phyloP scores from a whole-genome alignment of 2,888 invertebrate genomes.

The Hyppa rectilinea region DNA sequence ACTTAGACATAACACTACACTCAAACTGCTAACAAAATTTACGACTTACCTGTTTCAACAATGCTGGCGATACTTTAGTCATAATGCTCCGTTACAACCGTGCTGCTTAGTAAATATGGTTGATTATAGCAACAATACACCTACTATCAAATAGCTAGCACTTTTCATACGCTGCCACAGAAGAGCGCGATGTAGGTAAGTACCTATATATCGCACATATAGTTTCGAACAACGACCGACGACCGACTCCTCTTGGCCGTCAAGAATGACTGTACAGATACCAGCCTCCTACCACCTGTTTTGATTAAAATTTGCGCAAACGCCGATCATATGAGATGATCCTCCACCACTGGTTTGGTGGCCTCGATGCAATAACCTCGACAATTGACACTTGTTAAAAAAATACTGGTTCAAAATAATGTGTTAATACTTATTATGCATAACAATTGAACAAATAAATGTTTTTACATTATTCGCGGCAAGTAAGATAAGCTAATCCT shows the following conservation, averaged over 20 bases:
- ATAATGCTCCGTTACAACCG: constrained; percentile 57
- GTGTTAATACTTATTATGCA: background rate
- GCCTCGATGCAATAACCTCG: constrained; percentile 53
- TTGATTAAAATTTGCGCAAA: constrained; percentile 67
- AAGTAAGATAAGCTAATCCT: constrained; percentile 9
- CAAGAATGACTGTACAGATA: constrained; percentile 71
- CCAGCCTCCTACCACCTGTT: constrained; percentile 67
- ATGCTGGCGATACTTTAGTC: constrained; percentile 77
- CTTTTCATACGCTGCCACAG: constrained; percentile 36
- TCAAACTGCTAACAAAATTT: constrained; percentile 18
- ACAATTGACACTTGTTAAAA: constrained; percentile 24
- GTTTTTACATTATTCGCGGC: background rate
- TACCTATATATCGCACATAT: constrained; percentile 37
- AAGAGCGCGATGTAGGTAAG: constrained; percentile 26
- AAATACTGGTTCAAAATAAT: constrained; percentile 19
- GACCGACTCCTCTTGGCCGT: constrained; percentile 70
- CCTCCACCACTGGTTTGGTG: constrained; percentile 33
- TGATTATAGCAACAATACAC: constrained; percentile 41
- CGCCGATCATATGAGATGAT: constrained; percentile 75
- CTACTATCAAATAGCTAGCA: constrained; percentile 35
- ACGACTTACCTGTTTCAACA: constrained; percentile 80
- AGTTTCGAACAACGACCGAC: constrained; percentile 50
- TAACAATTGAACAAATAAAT: constrained; percentile 3
- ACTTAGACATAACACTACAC: constrained; percentile 18
- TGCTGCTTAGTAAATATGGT: constrained; percentile 30